A percentile compares a stretch with the other conserved stretches of the same genome.
phyloP scores from a whole-genome alignment of 2,113 vertebrate species.

The Centropristis striata region DNA sequence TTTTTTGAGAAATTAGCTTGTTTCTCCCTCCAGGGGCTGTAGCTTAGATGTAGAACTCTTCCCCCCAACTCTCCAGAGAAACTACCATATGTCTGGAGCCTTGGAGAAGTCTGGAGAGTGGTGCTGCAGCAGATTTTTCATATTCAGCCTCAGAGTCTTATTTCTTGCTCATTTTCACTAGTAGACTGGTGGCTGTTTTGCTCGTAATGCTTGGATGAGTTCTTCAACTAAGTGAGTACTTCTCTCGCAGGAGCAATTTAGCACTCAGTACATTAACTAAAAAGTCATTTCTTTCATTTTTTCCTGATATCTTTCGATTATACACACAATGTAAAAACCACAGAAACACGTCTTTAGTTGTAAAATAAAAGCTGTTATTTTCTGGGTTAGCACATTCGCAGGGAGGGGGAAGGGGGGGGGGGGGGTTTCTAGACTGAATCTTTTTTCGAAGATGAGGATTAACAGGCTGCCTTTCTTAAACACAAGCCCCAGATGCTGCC shows the following conservation, averaged over 20 bases:
- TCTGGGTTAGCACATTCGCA: background rate
- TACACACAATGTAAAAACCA: background rate
- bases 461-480: slow-evolving; percentile 53
- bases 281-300: background rate
- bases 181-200: slow-evolving; percentile 26
- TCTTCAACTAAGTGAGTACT: slow-evolving; percentile 37
- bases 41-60: slow-evolving; percentile 56
- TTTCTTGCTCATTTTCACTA: slow-evolving; percentile 35
- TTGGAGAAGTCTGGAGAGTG: slow-evolving; percentile 50
- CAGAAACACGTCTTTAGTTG: slow-evolving; percentile 8
- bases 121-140: slow-evolving; percentile 54
- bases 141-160: slow-evolving; percentile 45
- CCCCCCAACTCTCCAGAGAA: slow-evolving; percentile 49
- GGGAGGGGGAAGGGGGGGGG: background rate
- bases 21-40: slow-evolving; percentile 51
- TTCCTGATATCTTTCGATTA: slow-evolving; percentile 14
- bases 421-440: background rate
- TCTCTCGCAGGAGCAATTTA: slow-evolving; percentile 24
- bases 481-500: slow-evolving; percentile 57
- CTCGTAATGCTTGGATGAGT: slow-evolving; percentile 14
- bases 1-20: slow-evolving; percentile 57
- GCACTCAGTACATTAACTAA: slow-evolving; percentile 9
- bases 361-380: slow-evolving; percentile 32
- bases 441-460: slow-evolving; percentile 62
- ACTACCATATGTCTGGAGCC: slow-evolving; percentile 68